Evolutionary conservation across 2,888 invertebrate species (phyloP).

Genomic region (Smittia sp.): DNA sequence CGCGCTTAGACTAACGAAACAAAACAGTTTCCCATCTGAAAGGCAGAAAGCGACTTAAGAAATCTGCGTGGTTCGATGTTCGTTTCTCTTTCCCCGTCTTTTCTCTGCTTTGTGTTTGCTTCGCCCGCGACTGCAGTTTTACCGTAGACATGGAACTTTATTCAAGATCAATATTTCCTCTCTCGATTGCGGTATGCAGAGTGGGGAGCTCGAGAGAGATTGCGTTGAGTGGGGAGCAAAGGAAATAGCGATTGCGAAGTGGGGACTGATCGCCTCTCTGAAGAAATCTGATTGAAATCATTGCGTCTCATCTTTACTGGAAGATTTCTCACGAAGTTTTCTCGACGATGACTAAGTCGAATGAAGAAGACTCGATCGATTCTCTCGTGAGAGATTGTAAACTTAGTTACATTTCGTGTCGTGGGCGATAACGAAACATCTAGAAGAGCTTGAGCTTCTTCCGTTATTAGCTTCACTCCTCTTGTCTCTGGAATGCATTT

Average conservation of each 20-base stretch:
- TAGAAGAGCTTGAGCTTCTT: not conserved
- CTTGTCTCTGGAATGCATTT: not conserved
- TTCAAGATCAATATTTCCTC: not conserved
- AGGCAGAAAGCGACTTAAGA: slow-evolving; percentile 35
- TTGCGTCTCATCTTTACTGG: not conserved
- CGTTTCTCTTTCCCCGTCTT: slow-evolving; percentile 17
- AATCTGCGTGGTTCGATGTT: slow-evolving; percentile 36
- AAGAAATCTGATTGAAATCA: not conserved
- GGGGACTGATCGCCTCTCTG: not conserved
- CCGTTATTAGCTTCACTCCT: not conserved
- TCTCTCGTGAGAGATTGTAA: not conserved
- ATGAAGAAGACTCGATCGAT: not conserved
- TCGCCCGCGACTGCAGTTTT: not conserved
- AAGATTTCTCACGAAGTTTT: not conserved
- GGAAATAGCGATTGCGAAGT: not conserved
- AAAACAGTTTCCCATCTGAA: not conserved
- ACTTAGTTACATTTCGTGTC: not conserved
- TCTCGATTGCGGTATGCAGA: not conserved
- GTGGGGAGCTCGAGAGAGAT: not conserved
- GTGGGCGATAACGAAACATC: not conserved
- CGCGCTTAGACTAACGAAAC: slow-evolving; percentile 33
- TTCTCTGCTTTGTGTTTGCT: not conserved
- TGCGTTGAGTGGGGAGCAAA: not conserved
- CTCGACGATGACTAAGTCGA: not conserved
- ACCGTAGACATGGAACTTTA: not conserved